phyloP scores from a whole-genome alignment of 2,888 invertebrate species.

The Allolobophora icterica region DNA sequence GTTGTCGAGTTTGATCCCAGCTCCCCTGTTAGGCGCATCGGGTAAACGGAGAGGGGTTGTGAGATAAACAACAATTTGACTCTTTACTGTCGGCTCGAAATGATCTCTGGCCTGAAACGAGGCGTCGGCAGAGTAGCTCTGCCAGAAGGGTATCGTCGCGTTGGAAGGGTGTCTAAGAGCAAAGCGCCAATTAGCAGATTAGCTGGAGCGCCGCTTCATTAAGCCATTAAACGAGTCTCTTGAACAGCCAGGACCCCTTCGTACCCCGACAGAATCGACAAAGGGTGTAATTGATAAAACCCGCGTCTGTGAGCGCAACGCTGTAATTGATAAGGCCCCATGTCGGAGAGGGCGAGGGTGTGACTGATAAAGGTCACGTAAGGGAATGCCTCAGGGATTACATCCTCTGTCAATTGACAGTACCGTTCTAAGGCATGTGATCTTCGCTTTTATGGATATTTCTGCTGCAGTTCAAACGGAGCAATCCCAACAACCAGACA shows the following conservation, averaged over 20 bases:
- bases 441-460: neutral
- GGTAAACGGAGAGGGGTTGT: neutral
- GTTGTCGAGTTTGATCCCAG: neutral
- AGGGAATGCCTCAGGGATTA: neutral
- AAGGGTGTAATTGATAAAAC: neutral
- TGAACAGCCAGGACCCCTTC: neutral
- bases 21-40: neutral
- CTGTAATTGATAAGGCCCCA: neutral
- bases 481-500: neutral
- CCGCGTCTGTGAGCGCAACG: neutral
- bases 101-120: neutral
- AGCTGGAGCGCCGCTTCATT: neutral
- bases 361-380: neutral
- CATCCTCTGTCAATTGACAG: neutral
- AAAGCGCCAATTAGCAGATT: neutral
- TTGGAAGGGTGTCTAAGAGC: neutral
- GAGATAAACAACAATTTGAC: slow-evolving; percentile 1
- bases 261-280: neutral
- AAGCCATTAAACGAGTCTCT: neutral
- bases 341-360: neutral
- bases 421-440: neutral
- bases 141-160: neutral
- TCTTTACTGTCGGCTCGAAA: neutral
- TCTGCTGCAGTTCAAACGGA: neutral
- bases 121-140: neutral